Conservation (phyloP, 2,113 vertebrate genomes). For the Hymenochirus boettgeri region DNA sequence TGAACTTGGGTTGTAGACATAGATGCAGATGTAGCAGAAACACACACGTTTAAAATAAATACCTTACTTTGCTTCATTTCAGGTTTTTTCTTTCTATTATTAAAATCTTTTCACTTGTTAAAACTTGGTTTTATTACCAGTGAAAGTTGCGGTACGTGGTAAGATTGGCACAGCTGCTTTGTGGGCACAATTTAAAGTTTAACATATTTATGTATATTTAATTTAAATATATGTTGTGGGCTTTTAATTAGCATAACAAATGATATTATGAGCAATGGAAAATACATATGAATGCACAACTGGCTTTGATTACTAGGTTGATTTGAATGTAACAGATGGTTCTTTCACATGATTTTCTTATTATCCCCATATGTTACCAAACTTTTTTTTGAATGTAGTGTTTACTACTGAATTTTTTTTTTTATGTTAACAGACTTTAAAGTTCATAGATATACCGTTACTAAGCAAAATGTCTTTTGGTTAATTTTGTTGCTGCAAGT, state of each 20-base stretch:
- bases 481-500: too few species aligned
- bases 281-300: constrained; percentile 30
- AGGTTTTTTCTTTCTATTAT: too few species aligned
- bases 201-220: constrained; percentile 39
- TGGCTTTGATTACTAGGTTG: constrained; percentile 40
- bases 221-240: constrained; percentile 45
- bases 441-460: too few species aligned
- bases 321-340: constrained; percentile 55
- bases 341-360: constrained; percentile 32
- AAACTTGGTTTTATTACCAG: too few species aligned
- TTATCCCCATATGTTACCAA: background rate
- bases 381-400: constrained; percentile 11
- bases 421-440: too few species aligned
- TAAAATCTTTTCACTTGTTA: too few species aligned
- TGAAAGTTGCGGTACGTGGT: too few species aligned
- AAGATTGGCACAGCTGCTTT: constrained; percentile 41
- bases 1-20: too few species aligned
- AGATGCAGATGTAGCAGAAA: too few species aligned
- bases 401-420: constrained; percentile 4
- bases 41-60: too few species aligned
- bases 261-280: constrained; percentile 34
- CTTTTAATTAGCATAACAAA: constrained; percentile 49
- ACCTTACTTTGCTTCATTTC: too few species aligned
- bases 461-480: too few species aligned
- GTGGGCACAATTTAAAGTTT: constrained; percentile 22